Percentiles rank a stretch among this genome's conserved stretches.
Conservation (phyloP, 2,888 invertebrate species). For the Eupithecia tripunctaria region DNA sequence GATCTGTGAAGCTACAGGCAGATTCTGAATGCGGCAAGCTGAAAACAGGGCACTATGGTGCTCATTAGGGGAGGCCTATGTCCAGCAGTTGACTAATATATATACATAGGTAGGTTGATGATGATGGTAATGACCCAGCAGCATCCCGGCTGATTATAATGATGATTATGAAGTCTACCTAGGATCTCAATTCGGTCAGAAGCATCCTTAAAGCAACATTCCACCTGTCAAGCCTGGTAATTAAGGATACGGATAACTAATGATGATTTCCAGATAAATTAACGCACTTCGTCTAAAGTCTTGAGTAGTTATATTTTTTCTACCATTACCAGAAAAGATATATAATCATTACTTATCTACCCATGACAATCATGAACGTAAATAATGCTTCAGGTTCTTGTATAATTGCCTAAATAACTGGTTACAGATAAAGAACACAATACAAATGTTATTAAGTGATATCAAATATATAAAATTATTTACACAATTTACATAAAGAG, state of each 20-base stretch:
- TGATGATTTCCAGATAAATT: neutral
- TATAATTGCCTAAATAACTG: conserved; percentile 6
- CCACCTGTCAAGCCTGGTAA: neutral
- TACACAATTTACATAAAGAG: too few species aligned
- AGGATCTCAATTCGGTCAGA: neutral
- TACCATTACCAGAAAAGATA: too few species aligned
- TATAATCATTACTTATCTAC: neutral
- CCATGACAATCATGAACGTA: neutral
- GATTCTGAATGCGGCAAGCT: too few species aligned
- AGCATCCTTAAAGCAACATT: neutral
- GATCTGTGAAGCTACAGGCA: too few species aligned
- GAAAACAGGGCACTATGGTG: too few species aligned
- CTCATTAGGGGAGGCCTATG: too few species aligned
- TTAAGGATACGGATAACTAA: neutral
- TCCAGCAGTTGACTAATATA: too few species aligned
- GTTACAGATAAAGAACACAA: conserved; percentile 4
- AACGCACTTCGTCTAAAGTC: neutral
- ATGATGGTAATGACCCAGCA: too few species aligned
- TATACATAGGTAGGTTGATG: too few species aligned
- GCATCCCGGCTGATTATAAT: neutral
- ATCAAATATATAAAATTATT: neutral
- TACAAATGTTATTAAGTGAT: neutral
- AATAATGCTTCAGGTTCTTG: neutral
- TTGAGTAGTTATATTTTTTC: neutral
- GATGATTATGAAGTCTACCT: neutral